These are phyloP conservation scores for Polyommatus icarus DNA, from an alignment of 2,888 invertebrate genomes.

Conservation along the genomic window DNA sequence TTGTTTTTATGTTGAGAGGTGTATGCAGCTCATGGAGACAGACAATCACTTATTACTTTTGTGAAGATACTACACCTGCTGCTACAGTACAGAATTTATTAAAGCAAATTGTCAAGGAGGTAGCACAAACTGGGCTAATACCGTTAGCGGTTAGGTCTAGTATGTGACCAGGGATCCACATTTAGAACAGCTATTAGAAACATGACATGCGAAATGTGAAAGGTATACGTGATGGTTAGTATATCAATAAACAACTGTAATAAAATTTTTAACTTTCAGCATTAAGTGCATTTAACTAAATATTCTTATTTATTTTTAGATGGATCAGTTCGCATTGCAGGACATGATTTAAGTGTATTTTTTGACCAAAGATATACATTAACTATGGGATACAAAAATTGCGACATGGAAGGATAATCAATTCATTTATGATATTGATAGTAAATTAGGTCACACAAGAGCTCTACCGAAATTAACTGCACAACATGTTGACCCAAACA, in stretches of 20 bases:
- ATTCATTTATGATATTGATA: not conserved
- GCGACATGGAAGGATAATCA: not conserved
- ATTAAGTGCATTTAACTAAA: not conserved
- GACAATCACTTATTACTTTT: no score
- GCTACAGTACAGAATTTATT: not conserved
- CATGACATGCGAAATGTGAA: not conserved
- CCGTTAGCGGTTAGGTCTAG: no score
- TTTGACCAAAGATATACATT: not conserved
- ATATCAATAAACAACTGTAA: not conserved
- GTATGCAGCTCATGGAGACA: no score
- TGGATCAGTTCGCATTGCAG: not conserved
- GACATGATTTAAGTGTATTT: not conserved
- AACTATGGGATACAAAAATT: not conserved
- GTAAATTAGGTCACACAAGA: not conserved
- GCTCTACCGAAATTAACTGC: not conserved
- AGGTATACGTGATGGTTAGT: not conserved
- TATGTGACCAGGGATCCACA: no score
- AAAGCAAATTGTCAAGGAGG: not conserved
- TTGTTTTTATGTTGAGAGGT: no score
- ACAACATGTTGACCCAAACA: not conserved
- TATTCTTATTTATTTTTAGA: not conserved
- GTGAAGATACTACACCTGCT: no score
- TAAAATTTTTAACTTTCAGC: not conserved
- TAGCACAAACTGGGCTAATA: not conserved
- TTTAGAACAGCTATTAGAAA: no score